These are phyloP conservation scores for Pterostichus niger DNA, from an alignment of 2,888 invertebrate species.

Conservation along the genomic window DNA sequence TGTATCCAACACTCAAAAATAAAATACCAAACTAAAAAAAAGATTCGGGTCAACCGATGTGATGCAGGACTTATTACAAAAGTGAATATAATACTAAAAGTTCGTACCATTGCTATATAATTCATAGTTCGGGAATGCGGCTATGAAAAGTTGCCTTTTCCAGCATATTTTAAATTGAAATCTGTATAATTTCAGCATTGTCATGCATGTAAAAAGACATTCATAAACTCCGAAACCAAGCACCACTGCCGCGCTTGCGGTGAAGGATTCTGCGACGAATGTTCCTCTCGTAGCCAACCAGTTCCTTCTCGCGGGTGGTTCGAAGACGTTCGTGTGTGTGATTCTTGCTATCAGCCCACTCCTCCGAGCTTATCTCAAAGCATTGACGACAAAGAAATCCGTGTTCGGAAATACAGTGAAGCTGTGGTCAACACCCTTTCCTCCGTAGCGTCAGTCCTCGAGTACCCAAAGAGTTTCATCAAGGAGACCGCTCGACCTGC, in stretches of 20 bases:
- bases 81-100: too few relatives aligned
- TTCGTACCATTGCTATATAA: not conserved
- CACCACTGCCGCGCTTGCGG: slow-evolving; percentile 90
- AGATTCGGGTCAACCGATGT: too few relatives aligned
- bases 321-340: slow-evolving; percentile 86
- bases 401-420: slow-evolving; percentile 84
- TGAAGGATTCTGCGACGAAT: slow-evolving; percentile 87
- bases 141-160: too few relatives aligned
- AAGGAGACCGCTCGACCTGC: slow-evolving; percentile 87
- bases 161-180: not conserved
- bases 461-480: slow-evolving; percentile 87
- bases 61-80: too few relatives aligned
- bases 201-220: slow-evolving; percentile 81
- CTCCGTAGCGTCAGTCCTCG: slow-evolving; percentile 85
- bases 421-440: slow-evolving; percentile 85
- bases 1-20: too few relatives aligned
- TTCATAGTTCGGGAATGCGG: not conserved
- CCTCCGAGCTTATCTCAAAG: slow-evolving; percentile 73
- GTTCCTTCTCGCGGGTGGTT: slow-evolving; percentile 88
- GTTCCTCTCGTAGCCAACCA: slow-evolving; percentile 83
- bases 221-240: slow-evolving; percentile 80
- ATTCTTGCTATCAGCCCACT: slow-evolving; percentile 80
- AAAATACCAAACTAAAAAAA: too few relatives aligned
- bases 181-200: slow-evolving; percentile 79
- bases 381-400: slow-evolving; percentile 76